Base-by-base conservation (phyloP, 2,113 vertebrate genomes). In the Megalops atlanticus region DNA sequence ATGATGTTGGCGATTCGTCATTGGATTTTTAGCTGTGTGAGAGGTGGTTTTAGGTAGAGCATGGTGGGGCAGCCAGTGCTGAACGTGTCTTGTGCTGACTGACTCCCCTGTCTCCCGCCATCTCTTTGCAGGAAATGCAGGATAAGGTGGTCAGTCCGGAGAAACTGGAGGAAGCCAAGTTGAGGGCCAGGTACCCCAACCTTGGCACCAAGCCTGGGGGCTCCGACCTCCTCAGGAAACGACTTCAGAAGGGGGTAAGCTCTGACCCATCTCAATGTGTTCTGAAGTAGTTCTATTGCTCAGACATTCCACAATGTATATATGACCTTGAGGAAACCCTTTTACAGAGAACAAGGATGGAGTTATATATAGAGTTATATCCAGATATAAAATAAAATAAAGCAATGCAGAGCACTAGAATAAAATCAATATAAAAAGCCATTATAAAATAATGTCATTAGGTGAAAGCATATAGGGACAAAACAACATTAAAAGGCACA, bases 71-170 rank as follows among this genome's bases (percentile, higher is more conserved):
- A 58, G 0, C 52, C 7, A 24, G 8, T 24, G 1, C 58, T 64
- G 8, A 31, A 64, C 4, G 58, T 8, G 10, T 31, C 31, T 64
- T 64, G 58, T 31, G 8, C 11, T 31, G 58, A 64, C 24, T 72
- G 70, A 24, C 4, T 76, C 35, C n/a, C 12, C 75, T 14, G 39
- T 71, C 45, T 8, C 35, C 35, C 43, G 11, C 40, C 15, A 3
- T 1, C 74, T 5, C n/a, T 73, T 91, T 92, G 83, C 86, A 98
- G 97, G 98, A 99, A 93, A 97, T 98, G 95, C 95, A 98, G 79
- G 98, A 99, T 91, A 97, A 95, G 87, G 96, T 99, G 76, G 94
- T 96, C 85, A 97, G 96, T 89, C 98, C 97, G 81, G 98, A 99
- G 88, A 98, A 98, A 87, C 95, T 91, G 82, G 98, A 99, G 91